Evolutionary conservation across 2,888 invertebrate species (phyloP).

Genomic region (Tachina grossa): DNA sequence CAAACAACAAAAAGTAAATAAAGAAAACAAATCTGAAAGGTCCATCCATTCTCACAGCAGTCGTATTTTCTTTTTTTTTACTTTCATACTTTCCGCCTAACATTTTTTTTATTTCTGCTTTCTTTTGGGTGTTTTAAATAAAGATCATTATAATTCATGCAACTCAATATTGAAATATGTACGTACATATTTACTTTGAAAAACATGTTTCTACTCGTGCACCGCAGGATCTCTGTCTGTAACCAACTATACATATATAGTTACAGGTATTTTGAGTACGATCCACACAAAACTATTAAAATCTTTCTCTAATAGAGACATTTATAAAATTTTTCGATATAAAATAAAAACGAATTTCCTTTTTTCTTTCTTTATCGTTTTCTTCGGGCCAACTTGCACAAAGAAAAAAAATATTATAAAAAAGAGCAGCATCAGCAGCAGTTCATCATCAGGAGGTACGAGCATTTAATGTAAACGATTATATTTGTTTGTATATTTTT

Average conservation of each 20-base stretch:
- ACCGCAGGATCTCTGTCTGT: slow-evolving; percentile 56
- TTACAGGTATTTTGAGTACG: slow-evolving; percentile 53
- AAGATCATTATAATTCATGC: slow-evolving; percentile 58
- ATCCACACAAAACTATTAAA: slow-evolving; percentile 26
- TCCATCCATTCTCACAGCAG: slow-evolving; percentile 58
- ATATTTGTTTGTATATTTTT: background rate
- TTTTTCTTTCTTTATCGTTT: slow-evolving; percentile 17
- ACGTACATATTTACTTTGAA: slow-evolving; percentile 44
- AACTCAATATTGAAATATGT: slow-evolving; percentile 57
- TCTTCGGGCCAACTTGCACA: slow-evolving; percentile 33
- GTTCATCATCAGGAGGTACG: slow-evolving; percentile 10
- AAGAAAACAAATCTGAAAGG: slow-evolving; percentile 53
- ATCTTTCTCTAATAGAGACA: slow-evolving; percentile 38
- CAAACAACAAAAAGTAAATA: slow-evolving; percentile 46
- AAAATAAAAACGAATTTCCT: slow-evolving; percentile 30
- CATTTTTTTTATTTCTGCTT: slow-evolving; percentile 7
- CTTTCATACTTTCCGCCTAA: slow-evolving; percentile 29
- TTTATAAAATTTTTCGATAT: slow-evolving; percentile 17
- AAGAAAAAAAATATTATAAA: slow-evolving; percentile 1
- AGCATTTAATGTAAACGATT: slow-evolving; percentile 1
- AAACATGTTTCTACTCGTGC: slow-evolving; percentile 50
- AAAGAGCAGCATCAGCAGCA: slow-evolving; percentile 27
- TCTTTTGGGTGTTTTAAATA: slow-evolving; percentile 36
- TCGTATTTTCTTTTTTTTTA: background rate
- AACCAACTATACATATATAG: slow-evolving; percentile 26